These are phyloP conservation scores for Polia nebulosa DNA, from an alignment of 2,888 invertebrate species.

Conservation along the genomic window DNA sequence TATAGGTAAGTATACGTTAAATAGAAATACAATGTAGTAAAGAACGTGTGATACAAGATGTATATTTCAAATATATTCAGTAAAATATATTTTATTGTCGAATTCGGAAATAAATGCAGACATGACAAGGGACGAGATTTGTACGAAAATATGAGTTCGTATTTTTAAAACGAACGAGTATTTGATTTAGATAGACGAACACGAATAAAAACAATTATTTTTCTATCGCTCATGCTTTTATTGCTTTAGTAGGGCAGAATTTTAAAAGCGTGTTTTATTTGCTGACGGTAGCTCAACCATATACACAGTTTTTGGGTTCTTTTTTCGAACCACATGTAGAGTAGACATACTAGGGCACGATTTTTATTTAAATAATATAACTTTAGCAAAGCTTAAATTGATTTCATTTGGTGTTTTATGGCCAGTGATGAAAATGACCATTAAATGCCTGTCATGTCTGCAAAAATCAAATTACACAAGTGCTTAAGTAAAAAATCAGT, in stretches of 20 bases:
- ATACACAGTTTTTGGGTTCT: neutral
- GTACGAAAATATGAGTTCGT: slow-evolving; percentile 2
- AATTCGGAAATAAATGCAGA: slow-evolving; percentile 54
- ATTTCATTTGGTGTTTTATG: neutral
- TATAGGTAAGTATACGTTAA: slow-evolving; percentile 39
- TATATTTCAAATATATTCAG: slow-evolving; percentile 37
- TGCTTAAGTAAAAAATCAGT: slow-evolving; percentile 62
- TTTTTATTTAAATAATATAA: no score
- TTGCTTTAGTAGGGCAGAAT: neutral
- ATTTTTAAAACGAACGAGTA: slow-evolving; percentile 22
- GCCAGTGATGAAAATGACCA: neutral
- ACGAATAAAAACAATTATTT: slow-evolving; percentile 22
- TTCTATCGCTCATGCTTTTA: slow-evolving; percentile 9
- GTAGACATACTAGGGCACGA: neutral
- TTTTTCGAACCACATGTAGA: neutral
- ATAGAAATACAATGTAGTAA: slow-evolving; percentile 44
- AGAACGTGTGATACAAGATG: slow-evolving; percentile 41
- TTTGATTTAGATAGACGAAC: slow-evolving; percentile 32
- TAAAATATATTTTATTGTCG: slow-evolving; percentile 61
- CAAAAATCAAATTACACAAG: slow-evolving; percentile 32
- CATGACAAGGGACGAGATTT: slow-evolving; percentile 43
- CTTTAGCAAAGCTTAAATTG: no score
- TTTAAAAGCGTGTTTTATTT: slow-evolving; percentile 15
- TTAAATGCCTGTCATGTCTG: slow-evolving; percentile 40
- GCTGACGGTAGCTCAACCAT: neutral